These are phyloP conservation scores for Ichneumoninae sp. DNA, from an alignment of 2,888 invertebrate species.

Conservation along the genomic window DNA sequence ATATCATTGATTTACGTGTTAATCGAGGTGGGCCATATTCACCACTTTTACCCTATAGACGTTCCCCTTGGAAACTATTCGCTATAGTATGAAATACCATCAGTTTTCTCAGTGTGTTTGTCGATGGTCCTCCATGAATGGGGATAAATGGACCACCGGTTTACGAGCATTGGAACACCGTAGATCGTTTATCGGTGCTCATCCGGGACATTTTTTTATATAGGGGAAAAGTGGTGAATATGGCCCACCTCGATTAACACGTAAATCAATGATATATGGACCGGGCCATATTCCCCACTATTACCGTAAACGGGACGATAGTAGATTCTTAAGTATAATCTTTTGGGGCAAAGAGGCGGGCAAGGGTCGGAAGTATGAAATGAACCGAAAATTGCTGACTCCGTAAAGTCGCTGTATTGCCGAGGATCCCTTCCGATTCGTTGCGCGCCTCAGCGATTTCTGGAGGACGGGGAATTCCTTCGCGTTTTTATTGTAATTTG, in stretches of 20 bases:
- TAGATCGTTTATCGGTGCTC: neutral
- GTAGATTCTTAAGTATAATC: conserved; percentile 11
- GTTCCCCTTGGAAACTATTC: no score
- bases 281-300: no score
- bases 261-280: no score
- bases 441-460: conserved; percentile 51
- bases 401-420: conserved; percentile 1
- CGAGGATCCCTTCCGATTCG: conserved; percentile 14
- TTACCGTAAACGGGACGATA: neutral
- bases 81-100: no score
- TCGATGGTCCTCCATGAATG: neutral
- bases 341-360: neutral
- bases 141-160: neutral
- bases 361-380: conserved; percentile 25
- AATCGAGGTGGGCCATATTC: no score
- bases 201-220: conserved; percentile 4
- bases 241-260: no score
- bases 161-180: neutral
- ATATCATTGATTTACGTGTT: no score
- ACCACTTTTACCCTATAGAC: no score
- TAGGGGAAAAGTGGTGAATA: no score
- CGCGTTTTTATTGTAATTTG: neutral
- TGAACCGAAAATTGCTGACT: conserved; percentile 52
- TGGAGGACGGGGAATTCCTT: conserved; percentile 15
- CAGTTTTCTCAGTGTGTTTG: neutral